These are phyloP conservation scores for Lithophane socia DNA, from an alignment of 2,888 invertebrate species.

Conservation along the genomic window DNA sequence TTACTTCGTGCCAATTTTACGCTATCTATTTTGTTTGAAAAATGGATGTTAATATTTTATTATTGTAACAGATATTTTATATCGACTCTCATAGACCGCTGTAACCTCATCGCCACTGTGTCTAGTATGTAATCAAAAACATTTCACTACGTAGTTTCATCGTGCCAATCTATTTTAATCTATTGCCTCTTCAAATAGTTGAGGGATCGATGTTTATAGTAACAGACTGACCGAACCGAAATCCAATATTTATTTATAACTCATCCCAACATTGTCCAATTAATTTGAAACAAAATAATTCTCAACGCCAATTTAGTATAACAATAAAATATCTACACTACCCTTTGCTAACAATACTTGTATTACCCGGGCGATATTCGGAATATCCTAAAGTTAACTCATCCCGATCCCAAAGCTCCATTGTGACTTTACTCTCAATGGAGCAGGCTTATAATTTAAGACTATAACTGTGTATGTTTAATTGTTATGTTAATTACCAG, in stretches of 20 bases:
- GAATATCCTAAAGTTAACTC: slow-evolving; percentile 53
- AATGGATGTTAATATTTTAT: too few species aligned
- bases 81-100: too few species aligned
- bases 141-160: slow-evolving; percentile 8
- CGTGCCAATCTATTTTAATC: slow-evolving; percentile 7
- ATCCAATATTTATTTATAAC: slow-evolving; percentile 35
- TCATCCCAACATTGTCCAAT: slow-evolving; percentile 27
- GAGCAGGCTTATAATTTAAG: slow-evolving; percentile 69
- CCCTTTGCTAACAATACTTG: slow-evolving; percentile 42
- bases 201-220: background rate
- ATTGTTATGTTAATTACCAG: slow-evolving; percentile 74
- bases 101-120: background rate
- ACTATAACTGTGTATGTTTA: slow-evolving; percentile 71
- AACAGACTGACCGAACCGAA: slow-evolving; percentile 21
- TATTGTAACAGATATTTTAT: too few species aligned
- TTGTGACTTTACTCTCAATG: slow-evolving; percentile 64
- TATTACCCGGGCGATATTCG: slow-evolving; percentile 42
- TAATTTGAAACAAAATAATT: slow-evolving; percentile 40
- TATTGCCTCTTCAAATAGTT: background rate
- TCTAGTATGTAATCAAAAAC: background rate
- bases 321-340: slow-evolving; percentile 35
- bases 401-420: slow-evolving; percentile 54
- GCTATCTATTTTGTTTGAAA: too few species aligned
- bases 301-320: slow-evolving; percentile 24
- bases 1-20: too few species aligned